These are phyloP conservation scores for Melanaphis sacchari DNA, from an alignment of 1,140 invertebrate genomes.

Conservation along the genomic window DNA sequence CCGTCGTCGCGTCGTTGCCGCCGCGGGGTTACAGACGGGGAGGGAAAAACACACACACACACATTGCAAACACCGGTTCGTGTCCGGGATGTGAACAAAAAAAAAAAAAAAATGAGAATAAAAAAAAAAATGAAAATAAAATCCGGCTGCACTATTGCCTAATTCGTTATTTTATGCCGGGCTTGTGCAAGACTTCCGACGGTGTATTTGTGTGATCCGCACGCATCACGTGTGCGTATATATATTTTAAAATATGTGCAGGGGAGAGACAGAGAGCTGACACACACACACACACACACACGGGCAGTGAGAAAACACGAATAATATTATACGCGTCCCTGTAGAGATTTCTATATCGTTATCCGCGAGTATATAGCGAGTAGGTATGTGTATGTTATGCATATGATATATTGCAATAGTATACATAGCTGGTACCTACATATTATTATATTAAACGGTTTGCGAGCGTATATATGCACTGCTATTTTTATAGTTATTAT, in stretches of 20 bases:
- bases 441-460: too few relatives aligned
- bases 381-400: too few relatives aligned
- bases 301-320: too few relatives aligned
- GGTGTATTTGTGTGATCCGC: neutral
- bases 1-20: slow-evolving; percentile 22
- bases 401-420: too few relatives aligned
- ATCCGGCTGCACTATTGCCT: slow-evolving; percentile 51
- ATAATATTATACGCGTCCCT: neutral
- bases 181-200: slow-evolving; percentile 48
- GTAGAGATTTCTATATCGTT: neutral
- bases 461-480: too few relatives aligned
- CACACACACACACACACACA: neutral
- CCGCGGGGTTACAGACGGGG: slow-evolving; percentile 23
- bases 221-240: neutral
- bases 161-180: slow-evolving; percentile 55
- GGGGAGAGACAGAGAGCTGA: neutral
- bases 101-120: neutral
- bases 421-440: too few relatives aligned
- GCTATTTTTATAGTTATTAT: too few relatives aligned
- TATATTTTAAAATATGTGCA: neutral
- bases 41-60: neutral
- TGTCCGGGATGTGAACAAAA: slow-evolving; percentile 55
- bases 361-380: neutral
- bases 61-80: slow-evolving; percentile 21
- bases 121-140: slow-evolving; percentile 8